These are phyloP conservation scores for Eupithecia exiguata DNA, from an alignment of 2,888 invertebrate species.

Conservation along the genomic window DNA sequence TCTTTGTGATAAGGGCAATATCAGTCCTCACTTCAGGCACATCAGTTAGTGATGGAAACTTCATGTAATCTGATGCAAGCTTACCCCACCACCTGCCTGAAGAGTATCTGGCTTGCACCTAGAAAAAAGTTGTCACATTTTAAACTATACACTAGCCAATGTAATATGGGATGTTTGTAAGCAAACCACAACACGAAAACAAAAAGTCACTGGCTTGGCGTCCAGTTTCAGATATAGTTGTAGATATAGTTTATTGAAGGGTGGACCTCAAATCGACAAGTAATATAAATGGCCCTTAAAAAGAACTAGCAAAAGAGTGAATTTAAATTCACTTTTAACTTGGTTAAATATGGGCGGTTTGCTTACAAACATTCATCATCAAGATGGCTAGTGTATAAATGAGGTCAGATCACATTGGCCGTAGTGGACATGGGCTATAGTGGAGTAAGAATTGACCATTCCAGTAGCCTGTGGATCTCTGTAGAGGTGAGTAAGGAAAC, in stretches of 20 bases:
- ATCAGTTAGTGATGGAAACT: slow-evolving; percentile 69
- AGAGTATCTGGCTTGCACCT: slow-evolving; percentile 81
- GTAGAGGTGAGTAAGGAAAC: neutral
- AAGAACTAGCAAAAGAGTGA: too few relatives aligned
- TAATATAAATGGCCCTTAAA: too few relatives aligned
- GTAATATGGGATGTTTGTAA: too few relatives aligned
- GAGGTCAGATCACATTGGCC: neutral
- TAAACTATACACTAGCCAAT: neutral
- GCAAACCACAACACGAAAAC: too few relatives aligned
- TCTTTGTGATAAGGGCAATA: slow-evolving; percentile 82
- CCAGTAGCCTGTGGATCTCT: neutral
- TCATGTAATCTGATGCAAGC: slow-evolving; percentile 79
- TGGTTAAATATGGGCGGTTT: too few relatives aligned
- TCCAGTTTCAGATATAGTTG: too few relatives aligned
- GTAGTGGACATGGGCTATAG: neutral
- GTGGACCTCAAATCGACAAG: too few relatives aligned
- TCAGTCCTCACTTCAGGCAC: slow-evolving; percentile 76
- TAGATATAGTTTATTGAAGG: too few relatives aligned
- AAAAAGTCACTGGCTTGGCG: too few relatives aligned
- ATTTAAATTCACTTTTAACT: too few relatives aligned
- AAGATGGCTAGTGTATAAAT: too few relatives aligned
- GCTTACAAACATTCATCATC: too few relatives aligned
- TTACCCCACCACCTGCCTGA: slow-evolving; percentile 84
- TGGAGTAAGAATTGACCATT: neutral
- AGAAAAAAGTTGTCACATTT: neutral